Base-by-base conservation (phyloP, 2,888 invertebrate genomes). In the Allolobophora icterica region DNA sequence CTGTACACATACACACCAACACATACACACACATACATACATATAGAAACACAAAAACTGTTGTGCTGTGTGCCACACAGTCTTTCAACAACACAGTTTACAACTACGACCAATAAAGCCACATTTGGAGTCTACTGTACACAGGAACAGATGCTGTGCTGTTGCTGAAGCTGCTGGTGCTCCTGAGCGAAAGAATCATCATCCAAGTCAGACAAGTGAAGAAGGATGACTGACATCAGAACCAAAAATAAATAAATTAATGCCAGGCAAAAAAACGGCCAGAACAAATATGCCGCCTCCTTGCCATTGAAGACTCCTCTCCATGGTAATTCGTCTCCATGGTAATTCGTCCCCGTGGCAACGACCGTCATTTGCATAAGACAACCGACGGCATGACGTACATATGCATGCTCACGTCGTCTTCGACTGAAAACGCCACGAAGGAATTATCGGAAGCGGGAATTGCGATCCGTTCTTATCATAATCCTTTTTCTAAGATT, bases 331-430 rank as follows among this genome's bases (percentile, higher is more conserved):
- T 40, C 40, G 6, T 40, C 24, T 58, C 30, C 58, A 58, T 30
- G 58, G 58, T 11, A 6, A 30, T 71, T 30, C 71, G n/a, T 71
- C n/a, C n/a, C 71, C n/a, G n/a, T 71, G 71, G 71, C 71, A 71
- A 71, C n/a, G n/a, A 71, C n/a, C 71, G 71, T 71, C 71, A 71
- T 71, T 71, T 71, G 71, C 71, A 71, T 71, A n/a, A n/a, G 71
- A n/a, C 71, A 71, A 71, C 30, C 8, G 71, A 71, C n/a, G n/a
- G 30, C 71, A 71, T 71, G 71, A n/a, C 30, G 1, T n/a, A n/a
- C n/a, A 13, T 30, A 71, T n/a, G 71, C 71, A 71, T 1, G n/a
- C 71, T 8, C 71, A 71, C 30, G 71, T 11, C 1, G 30, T 71
- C 30, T 30, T n/a, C 30, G 13, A 71, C 71, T 5, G 24, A 58